Conservation (phyloP, 2,888 invertebrate species). For the Unio pictorum region DNA sequence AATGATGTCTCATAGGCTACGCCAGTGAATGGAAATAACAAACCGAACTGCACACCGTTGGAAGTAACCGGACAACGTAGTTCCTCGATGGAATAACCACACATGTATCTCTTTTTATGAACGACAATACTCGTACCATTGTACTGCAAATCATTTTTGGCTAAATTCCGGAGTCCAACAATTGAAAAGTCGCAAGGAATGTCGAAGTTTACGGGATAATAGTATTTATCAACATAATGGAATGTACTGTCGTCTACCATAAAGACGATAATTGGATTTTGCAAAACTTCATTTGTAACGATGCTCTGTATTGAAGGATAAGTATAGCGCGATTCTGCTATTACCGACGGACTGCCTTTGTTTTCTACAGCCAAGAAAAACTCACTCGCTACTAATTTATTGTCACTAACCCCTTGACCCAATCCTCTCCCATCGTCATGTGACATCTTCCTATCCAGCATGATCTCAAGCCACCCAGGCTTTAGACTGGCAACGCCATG, state of each 20-base stretch:
- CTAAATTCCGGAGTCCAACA: slow-evolving; percentile 54
- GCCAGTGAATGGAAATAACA: slow-evolving; percentile 18
- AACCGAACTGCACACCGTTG: slow-evolving; percentile 13
- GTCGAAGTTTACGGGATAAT: slow-evolving; percentile 19
- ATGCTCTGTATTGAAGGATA: slow-evolving; percentile 40
- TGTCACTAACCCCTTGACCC: slow-evolving; percentile 66
- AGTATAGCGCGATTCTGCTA: slow-evolving; percentile 15
- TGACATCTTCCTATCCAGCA: slow-evolving; percentile 64
- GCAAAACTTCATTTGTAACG: slow-evolving; percentile 37
- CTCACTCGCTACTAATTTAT: slow-evolving; percentile 44
- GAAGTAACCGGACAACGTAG: slow-evolving; percentile 36
- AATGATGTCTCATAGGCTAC: slow-evolving; percentile 47
- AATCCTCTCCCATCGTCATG: slow-evolving; percentile 67
- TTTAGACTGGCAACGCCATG: slow-evolving; percentile 64
- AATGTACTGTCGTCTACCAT: slow-evolving; percentile 25
- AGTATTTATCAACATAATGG: slow-evolving; percentile 31
- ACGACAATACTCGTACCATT: slow-evolving; percentile 58
- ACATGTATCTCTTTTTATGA: slow-evolving; percentile 53
- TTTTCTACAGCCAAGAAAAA: slow-evolving; percentile 59
- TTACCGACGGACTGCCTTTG: not conserved
- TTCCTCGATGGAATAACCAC: slow-evolving; percentile 42
- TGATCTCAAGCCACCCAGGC: slow-evolving; percentile 64
- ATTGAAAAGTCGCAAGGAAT: slow-evolving; percentile 56
- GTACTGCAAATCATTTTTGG: slow-evolving; percentile 50
- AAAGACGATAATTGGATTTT: slow-evolving; percentile 33